Base-by-base conservation (phyloP, 2,888 invertebrate genomes). In the Amaurobius ferox region DNA sequence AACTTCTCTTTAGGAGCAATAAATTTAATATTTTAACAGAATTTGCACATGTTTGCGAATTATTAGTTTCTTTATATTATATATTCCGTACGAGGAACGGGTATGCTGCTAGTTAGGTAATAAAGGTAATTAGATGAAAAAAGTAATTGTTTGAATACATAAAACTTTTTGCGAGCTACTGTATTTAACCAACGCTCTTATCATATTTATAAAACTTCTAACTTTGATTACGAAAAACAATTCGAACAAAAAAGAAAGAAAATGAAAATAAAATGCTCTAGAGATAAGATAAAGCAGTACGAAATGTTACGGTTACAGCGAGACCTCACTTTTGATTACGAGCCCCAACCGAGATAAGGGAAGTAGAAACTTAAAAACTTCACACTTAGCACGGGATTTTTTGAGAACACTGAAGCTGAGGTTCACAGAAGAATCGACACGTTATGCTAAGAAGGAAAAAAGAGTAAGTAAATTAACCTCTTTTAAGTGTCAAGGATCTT, bases 241-340 rank as follows among this genome's bases (percentile, higher is more conserved):
- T 80, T 68, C 30, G 40, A 39, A 19, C 28, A 28, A 28, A n/a
- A 68, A 66, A 66, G 16, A 5, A 16, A 23, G 13, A 79, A 73
- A 73, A 79, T 55, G 66, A 74, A 80, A 70, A 28, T 13, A 48
- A 67, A 9, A 5, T 23, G 28, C 23, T 35, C 16, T 55, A 0
- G 13, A 30, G 80, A 80, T 80, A 80, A 80, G 80, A 80, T 80
- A 80, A 74, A 61, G 40, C 23, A 23, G 55, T 5, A 1, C 23
- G 55, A 23, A 55, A 23, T 5, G 55, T 29, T 35, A 72, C 79
- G 26, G 35, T 40, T 30, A 26, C 44, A 35, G 23, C 48, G 40
- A 61, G 35, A 74, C 23, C 16, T 55, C 11, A 5, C 26, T 55
- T 67, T 67, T 74, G 55, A 80, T 67, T 74, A 39, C 67, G n/a